A percentile compares a stretch with the other conserved stretches of the same genome.
phyloP scores from a whole-genome alignment of 2,797 vertebrate genomes.

The Champsocephalus esox region DNA sequence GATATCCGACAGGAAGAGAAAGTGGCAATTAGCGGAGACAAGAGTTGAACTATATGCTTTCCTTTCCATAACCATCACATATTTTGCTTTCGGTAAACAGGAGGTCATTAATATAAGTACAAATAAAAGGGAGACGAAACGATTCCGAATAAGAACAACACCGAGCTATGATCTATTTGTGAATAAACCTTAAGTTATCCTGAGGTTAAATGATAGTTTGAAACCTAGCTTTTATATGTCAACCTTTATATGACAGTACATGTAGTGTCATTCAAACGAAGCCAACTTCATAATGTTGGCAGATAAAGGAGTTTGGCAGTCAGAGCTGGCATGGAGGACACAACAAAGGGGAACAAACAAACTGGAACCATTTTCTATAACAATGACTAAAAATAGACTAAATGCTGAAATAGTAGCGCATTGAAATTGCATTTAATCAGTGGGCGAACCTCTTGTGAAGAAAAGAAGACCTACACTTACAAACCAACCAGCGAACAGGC shows the following conservation, averaged over 20 bases:
- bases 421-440: not conserved
- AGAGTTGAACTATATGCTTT: not conserved
- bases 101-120: not conserved
- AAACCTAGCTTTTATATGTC: not conserved
- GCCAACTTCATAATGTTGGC: slow-evolving; percentile 15
- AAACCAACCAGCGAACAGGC: not conserved
- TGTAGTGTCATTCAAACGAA: slow-evolving; percentile 5
- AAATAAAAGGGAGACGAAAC: not conserved
- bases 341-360: not conserved
- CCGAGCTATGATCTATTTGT: not conserved
- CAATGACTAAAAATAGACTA: not conserved
- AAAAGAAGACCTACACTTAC: not conserved
- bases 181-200: not conserved
- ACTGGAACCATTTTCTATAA: not conserved
- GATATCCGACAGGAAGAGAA: slow-evolving; percentile 45
- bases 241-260: not conserved
- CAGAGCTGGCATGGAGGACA: not conserved
- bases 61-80: not conserved
- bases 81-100: not conserved
- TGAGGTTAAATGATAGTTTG: accelerated
- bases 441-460: not conserved
- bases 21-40: slow-evolving; percentile 26
- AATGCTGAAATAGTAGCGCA: not conserved
- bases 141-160: not conserved
- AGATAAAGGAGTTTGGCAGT: not conserved